phyloP scores from a whole-genome alignment of 2,113 vertebrate species.

The Platysteira castanea region DNA sequence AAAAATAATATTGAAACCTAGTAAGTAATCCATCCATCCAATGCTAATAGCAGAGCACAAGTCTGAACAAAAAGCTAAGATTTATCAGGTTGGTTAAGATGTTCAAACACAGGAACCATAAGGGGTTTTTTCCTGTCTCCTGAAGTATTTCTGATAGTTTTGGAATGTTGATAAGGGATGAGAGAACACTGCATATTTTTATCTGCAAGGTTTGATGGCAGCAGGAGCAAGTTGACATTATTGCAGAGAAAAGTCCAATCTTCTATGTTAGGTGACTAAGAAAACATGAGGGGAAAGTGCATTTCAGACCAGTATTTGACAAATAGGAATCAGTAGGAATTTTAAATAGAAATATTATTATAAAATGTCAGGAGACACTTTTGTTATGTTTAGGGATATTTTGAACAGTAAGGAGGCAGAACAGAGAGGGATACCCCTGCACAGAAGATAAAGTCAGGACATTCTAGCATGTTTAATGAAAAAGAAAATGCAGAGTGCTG shows the following conservation, averaged over 20 bases:
- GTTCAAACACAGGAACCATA: background rate
- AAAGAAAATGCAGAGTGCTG: background rate
- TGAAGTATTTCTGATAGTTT: background rate
- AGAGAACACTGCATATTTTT: background rate
- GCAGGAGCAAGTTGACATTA: background rate
- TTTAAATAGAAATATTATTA: background rate
- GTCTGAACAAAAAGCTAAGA: background rate
- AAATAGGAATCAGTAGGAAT: background rate
- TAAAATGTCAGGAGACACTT: background rate
- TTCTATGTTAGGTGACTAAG: background rate
- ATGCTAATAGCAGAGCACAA: background rate
- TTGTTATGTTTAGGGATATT: background rate
- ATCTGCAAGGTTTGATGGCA: background rate
- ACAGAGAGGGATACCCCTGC: background rate
- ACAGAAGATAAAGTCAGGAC: background rate
- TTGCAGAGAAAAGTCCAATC: background rate
- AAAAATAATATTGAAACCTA: background rate
- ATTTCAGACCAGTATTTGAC: background rate
- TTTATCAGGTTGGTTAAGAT: background rate
- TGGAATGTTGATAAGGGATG: background rate
- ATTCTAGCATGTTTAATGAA: background rate
- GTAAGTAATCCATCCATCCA: background rate
- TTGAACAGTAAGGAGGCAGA: background rate
- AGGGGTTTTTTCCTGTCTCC: background rate
- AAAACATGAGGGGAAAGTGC: background rate